Evolutionary conservation across 2,113 vertebrate genomes (phyloP).

Genomic region (Onychorhynchus coronatus): DNA sequence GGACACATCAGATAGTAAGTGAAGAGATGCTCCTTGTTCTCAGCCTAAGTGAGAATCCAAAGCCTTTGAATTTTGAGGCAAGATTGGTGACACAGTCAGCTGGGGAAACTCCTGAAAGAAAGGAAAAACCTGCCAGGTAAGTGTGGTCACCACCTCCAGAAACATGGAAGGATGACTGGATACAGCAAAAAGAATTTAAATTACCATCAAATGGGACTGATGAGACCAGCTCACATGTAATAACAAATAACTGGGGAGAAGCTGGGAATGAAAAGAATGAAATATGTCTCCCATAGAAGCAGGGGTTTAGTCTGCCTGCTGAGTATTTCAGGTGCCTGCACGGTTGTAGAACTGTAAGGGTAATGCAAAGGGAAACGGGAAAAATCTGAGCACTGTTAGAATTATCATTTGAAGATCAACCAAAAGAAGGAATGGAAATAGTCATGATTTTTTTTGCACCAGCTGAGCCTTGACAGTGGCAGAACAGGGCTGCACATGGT

Average conservation of each 20-base stretch:
- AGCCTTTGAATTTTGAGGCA: not conserved
- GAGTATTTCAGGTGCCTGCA: not conserved
- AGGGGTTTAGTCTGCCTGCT: not conserved
- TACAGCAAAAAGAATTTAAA: not conserved
- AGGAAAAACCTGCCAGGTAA: not conserved
- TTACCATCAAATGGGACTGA: not conserved
- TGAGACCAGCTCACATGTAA: not conserved
- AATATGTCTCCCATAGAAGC: not conserved
- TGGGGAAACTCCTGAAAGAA: not conserved
- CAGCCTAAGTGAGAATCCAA: rapidly evolving
- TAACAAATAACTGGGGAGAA: not conserved
- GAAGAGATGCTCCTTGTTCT: not conserved
- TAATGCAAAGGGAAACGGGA: not conserved
- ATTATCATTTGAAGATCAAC: not conserved
- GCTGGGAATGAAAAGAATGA: not conserved
- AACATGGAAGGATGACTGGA: rapidly evolving
- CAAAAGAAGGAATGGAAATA: not conserved
- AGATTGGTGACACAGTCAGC: not conserved
- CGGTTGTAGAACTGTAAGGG: not conserved
- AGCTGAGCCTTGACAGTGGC: not conserved
- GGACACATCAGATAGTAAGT: not conserved
- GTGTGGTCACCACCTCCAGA: not conserved
- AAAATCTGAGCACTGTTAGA: not conserved
- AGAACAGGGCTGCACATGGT: not conserved
- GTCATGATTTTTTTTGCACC: not conserved